Percentiles rank a stretch among this genome's conserved stretches.
These are phyloP conservation scores for Pachycephala philippinensis DNA, from an alignment of 2,113 vertebrate species.

Conservation along the genomic window DNA sequence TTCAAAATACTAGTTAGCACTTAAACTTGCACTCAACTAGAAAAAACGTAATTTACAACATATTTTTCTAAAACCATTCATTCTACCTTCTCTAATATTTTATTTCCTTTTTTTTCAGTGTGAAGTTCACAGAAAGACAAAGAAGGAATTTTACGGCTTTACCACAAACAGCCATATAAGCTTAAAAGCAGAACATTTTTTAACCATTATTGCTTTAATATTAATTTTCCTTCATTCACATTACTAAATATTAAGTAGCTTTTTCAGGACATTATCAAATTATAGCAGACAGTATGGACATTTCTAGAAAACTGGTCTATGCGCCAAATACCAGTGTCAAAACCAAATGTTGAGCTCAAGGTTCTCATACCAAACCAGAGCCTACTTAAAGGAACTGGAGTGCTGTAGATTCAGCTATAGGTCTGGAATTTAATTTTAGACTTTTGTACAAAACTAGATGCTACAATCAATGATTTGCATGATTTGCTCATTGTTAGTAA, in stretches of 20 bases:
- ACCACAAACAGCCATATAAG: not conserved
- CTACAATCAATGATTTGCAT: not conserved
- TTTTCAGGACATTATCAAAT: not conserved
- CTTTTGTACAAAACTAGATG: not conserved
- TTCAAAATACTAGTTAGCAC: slow-evolving; percentile 68
- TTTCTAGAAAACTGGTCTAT: not conserved
- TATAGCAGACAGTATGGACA: not conserved
- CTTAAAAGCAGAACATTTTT: not conserved
- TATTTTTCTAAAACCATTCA: not conserved
- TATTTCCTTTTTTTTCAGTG: not conserved
- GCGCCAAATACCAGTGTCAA: not conserved
- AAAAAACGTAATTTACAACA: not conserved
- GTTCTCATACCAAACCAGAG: not conserved
- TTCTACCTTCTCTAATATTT: not conserved
- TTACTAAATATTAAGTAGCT: not conserved
- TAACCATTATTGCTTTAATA: not conserved
- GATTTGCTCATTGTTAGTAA: not conserved
- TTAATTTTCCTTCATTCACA: not conserved
- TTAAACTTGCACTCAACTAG: slow-evolving; percentile 55
- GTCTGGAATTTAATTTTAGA: not conserved
- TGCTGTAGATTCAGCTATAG: not conserved
- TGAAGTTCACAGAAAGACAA: not conserved
- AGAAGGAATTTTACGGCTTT: not conserved
- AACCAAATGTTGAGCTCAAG: not conserved
- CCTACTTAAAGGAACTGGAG: not conserved